Evolutionary conservation across 2,888 invertebrate genomes (phyloP), one percentile per base, ranked within the genome.

Genomic region (Drosophila lutescens): DNA sequence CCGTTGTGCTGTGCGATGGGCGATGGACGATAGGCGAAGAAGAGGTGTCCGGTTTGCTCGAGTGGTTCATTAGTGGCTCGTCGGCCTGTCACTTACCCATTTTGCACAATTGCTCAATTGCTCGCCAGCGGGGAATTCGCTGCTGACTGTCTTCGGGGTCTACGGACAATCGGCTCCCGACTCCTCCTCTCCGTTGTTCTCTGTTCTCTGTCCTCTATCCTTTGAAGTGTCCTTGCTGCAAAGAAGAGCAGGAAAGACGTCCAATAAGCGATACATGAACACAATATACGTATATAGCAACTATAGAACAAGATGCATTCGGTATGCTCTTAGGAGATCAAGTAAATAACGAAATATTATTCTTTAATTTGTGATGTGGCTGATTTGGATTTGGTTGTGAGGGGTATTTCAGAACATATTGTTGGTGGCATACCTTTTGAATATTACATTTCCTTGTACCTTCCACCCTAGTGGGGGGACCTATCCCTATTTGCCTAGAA

Each of bases 61-160:
- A 47, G 30, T 66, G 65, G 47, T 55, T 50, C 57, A 50, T 50
- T 57, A 50, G 32, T 49, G 40, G 44, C 12, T 26, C 23, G 20
- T 41, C 43, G 32, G 41, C 15, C 15, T 38, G 15, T 54, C 57
- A 78, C 83, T 86, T 81, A 84, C 83, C 83, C 83, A 84, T 84
- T 80, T 83, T 58, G 51, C 38, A 66, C 47, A 81, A 72, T 74
- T 79, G 57, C 76, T 79, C 78, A 86, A 70, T 86, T 81, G 73
- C 41, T 65, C 40, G 79, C 84, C 83, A 86, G 84, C 54, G 74
- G 83, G 74, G 73, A 78, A 76, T 74, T 53, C 26, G 40, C 69
- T 74, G 43, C 41, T 8, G n/a, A 56, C 71, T 63, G 72, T 59
- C 72, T 71, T 56, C 54, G 73, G 75, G 79, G 63, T 41, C 30